These are phyloP conservation scores for Sylvicola cinctus DNA, from an alignment of 2,888 invertebrate genomes.

Conservation along the genomic window DNA sequence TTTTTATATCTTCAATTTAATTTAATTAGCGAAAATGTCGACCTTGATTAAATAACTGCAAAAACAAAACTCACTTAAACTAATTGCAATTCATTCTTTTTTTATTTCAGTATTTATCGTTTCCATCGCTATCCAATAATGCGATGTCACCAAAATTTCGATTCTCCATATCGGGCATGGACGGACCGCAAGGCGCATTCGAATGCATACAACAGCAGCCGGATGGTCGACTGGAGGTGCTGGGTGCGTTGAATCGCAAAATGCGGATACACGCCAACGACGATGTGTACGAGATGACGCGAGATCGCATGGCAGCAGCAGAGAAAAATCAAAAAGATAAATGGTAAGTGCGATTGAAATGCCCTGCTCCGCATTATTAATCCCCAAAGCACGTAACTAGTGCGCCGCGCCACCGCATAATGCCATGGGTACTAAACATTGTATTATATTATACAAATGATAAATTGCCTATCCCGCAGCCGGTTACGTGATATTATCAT, in stretches of 20 bases:
- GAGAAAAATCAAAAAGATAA: conserved; percentile 87
- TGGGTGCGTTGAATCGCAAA: conserved; percentile 71
- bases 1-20: too few relatives aligned
- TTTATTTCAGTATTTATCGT: conserved; percentile 47
- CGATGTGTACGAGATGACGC: conserved; percentile 84
- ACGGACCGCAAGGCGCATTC: conserved; percentile 71
- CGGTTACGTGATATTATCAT: too few relatives aligned
- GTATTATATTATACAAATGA: too few relatives aligned
- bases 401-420: too few relatives aligned
- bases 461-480: too few relatives aligned
- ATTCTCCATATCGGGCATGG: conserved; percentile 40
- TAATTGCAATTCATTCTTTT: conserved; percentile 13
- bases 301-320: conserved; percentile 76
- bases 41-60: too few relatives aligned
- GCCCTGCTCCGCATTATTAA: too few relatives aligned
- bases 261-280: conserved; percentile 90
- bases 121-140: conserved; percentile 34
- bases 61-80: too few relatives aligned
- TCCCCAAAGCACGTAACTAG: too few relatives aligned
- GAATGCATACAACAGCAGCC: conserved; percentile 67
- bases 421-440: too few relatives aligned
- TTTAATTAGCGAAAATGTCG: too few relatives aligned
- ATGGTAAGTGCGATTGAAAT: conserved; percentile 46
- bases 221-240: conserved; percentile 50
- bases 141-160: conserved; percentile 19